phyloP scores from a whole-genome alignment of 2,113 vertebrate species.

The Origma solitaria region DNA sequence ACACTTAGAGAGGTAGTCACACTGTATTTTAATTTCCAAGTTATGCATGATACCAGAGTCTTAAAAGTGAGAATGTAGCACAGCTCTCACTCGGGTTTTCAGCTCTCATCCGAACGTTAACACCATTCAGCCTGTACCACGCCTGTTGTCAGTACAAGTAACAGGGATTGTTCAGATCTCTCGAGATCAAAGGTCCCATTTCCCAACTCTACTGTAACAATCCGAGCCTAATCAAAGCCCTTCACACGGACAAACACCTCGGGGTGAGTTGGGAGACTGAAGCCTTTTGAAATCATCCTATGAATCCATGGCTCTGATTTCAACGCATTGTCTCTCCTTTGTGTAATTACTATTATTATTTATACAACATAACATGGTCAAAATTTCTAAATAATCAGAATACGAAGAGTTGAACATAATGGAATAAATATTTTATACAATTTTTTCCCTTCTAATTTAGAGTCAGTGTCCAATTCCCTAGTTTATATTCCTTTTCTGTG shows the following conservation, averaged over 20 bases:
- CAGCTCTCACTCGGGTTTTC: slow-evolving; percentile 41
- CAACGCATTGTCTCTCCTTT: background rate
- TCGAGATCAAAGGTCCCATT: slow-evolving; percentile 39
- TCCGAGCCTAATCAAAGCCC: slow-evolving; percentile 10
- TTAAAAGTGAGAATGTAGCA: slow-evolving; percentile 7
- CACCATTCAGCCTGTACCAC: slow-evolving; percentile 7
- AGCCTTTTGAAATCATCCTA: background rate
- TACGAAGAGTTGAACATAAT: background rate
- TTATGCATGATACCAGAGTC: slow-evolving; percentile 5
- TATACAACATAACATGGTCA: background rate
- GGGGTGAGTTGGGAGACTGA: background rate
- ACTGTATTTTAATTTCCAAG: slow-evolving; percentile 49
- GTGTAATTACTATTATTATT: background rate
- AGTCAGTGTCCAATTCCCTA: background rate
- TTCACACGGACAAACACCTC: background rate
- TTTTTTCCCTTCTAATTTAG: background rate
- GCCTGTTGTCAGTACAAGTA: slow-evolving; percentile 36
- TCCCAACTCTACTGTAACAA: slow-evolving; percentile 1
- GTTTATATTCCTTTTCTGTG: background rate
- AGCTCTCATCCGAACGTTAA: slow-evolving; percentile 38
- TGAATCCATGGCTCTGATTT: background rate
- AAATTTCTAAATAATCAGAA: background rate
- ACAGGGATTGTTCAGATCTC: slow-evolving; percentile 34
- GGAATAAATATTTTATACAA: background rate
- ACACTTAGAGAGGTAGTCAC: slow-evolving; percentile 3